Evolutionary conservation across 2,888 invertebrate genomes (phyloP), one percentile per base, ranked within the genome.

Genomic region (Cosmorhoe ocellata): DNA sequence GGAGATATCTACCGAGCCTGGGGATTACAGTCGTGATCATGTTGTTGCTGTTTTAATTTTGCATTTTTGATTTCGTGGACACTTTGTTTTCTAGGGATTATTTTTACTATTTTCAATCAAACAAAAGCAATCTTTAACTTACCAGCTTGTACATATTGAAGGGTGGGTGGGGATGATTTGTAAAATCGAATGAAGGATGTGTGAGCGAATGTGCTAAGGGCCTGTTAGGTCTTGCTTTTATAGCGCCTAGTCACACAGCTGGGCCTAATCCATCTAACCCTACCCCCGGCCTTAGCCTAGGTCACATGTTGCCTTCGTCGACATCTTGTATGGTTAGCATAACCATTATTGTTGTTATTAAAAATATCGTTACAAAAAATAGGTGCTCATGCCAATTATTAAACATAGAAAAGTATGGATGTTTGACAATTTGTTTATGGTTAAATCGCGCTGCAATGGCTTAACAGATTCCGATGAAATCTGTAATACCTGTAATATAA

Each of bases 141-240:
- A 92, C 92, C 91, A 92, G 82, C 71, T 92, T 92, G 86, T 90
- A 92, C 92, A 92, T 92, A 79, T 90, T 91, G 85, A 73, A 67
- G 69, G 73, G 72, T 63, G 66, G 60, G 48, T 47, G 60, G 66
- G 75, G 71, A 5, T 18, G 64, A 63, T 70, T 71, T 67, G 71
- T 71, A 59, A 70, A 68, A 64, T 74, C 67, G 67, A 75, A 75
- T 78, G 71, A 69, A 73, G 70, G 72, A 71, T 78, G 63, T 81
- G 64, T 64, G 75, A 81, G 63, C 90, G 87, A 89, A 82, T 91
- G 90, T 89, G 83, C 67, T 68, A 69, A 76, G 71, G 76, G 67
- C 66, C 69, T 53, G 63, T 56, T 58, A 64, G 59, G 57, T 63
- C 56, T 58, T 63, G 79, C 81, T 90, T 91, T 79, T 90, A 91